Percentiles rank a stretch among this genome's conserved stretches.
These are phyloP conservation scores for Bicyclus anynana DNA, from an alignment of 1,140 invertebrate genomes.

Conservation along the genomic window DNA sequence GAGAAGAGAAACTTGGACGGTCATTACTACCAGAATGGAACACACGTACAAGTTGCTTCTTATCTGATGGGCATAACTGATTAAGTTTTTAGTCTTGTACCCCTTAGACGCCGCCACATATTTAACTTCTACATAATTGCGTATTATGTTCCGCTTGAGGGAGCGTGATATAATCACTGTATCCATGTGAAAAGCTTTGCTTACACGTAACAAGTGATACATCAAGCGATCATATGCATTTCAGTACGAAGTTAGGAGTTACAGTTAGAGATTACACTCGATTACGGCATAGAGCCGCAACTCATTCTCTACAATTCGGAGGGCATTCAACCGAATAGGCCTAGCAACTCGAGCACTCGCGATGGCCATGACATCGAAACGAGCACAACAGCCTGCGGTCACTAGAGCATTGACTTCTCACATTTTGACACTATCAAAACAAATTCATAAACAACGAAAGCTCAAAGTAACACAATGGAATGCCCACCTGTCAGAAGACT, in stretches of 20 bases:
- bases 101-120: conserved; percentile 12
- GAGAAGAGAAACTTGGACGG: not conserved
- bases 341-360: conserved; percentile 58
- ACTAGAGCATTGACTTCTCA: conserved; percentile 72
- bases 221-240: too few species aligned
- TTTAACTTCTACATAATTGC: conserved; percentile 17
- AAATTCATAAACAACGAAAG: conserved; percentile 33
- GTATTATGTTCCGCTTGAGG: conserved; percentile 24
- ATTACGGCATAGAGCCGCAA: conserved; percentile 31
- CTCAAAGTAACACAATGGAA: not conserved
- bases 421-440: conserved; percentile 53
- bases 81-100: conserved; percentile 17
- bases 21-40: not conserved
- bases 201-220: too few species aligned
- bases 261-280: conserved; percentile 8
- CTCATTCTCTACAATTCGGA: conserved; percentile 39
- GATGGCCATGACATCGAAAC: conserved; percentile 74
- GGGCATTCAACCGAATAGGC: conserved; percentile 65
- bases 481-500: conserved; percentile 90
- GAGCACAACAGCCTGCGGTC: conserved; percentile 65
- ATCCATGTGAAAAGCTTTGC: conserved; percentile 20
- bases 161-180: conserved; percentile 20
- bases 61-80: conserved; percentile 23
- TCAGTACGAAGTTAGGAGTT: not conserved
- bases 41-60: not conserved